A percentile compares a stretch with the other conserved stretches of the same genome.
These are phyloP conservation scores for Leptopterna dolabrata DNA, from an alignment of 2,888 invertebrate genomes.

Conservation along the genomic window DNA sequence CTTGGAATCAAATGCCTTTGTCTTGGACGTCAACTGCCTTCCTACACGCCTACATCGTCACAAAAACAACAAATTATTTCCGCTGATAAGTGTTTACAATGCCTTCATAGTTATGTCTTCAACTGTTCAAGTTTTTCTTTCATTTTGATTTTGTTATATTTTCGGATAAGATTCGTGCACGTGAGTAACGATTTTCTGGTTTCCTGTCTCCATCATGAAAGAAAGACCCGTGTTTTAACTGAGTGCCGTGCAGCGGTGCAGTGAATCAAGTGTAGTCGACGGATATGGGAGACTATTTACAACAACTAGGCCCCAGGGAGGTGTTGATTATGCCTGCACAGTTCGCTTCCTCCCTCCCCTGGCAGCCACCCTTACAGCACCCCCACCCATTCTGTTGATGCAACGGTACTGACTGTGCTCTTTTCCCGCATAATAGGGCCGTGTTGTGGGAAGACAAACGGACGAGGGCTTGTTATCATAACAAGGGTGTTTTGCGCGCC, in stretches of 20 bases:
- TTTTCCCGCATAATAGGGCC: neutral
- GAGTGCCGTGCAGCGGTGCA: slow-evolving; percentile 28
- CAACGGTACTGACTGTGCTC: neutral
- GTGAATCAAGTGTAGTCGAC: slow-evolving; percentile 25
- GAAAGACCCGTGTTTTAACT: slow-evolving; percentile 24
- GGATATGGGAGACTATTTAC: slow-evolving; percentile 25
- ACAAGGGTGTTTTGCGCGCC: neutral
- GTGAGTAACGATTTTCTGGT: neutral
- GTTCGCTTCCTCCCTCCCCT: neutral
- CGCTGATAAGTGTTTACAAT: no score
- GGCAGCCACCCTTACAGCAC: neutral
- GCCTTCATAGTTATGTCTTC: no score
- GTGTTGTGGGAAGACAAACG: neutral
- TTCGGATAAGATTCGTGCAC: neutral
- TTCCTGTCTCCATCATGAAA: neutral
- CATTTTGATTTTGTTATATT: neutral
- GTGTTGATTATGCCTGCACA: slow-evolving; percentile 8
- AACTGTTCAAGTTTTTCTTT: no score
- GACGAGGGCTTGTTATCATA: neutral
- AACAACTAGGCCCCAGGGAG: slow-evolving; percentile 39
- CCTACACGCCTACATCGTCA: no score
- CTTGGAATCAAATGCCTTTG: no score
- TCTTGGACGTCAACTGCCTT: no score
- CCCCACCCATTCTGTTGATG: no score
- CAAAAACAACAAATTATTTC: no score